Evolutionary conservation across 2,797 vertebrate genomes (phyloP), one percentile per base, ranked within the genome.

Genomic region (Acrossocheilus wenchowensis): DNA sequence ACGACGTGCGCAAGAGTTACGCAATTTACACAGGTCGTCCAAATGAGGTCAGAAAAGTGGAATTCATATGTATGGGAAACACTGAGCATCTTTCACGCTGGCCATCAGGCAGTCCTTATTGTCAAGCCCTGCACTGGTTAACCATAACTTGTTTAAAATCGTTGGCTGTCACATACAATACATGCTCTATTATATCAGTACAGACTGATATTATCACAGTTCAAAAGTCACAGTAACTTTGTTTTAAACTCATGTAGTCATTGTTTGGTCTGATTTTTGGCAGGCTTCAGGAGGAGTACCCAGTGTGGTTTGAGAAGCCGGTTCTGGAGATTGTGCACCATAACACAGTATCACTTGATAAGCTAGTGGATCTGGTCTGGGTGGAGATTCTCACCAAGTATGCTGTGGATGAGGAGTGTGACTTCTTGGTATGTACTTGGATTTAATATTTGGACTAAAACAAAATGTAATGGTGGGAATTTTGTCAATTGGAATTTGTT

Each of bases 301-400:
- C 97, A 5, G 89, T 92, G 80, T 99, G 98, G 98, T 99, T 99
- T 93, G 98, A 99, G 94, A 99, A 98, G 88, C 97, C 96, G 1
- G 97, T 99, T 69, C 92, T 99, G 90, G 97, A 98, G 95, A 98
- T 99, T 92, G 97, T 99, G 84, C 98, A 99, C 85, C 98, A 99
- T 93, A 99, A 99, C 93, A 99, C 97, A 0, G 95, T 99, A 34
- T 98, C 98, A 71, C 93, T 99, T 89, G 98, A 99, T 91, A 99
- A 99, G 91, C 89, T 99, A 88, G 98, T 99, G 62, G 98, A 99
- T 92, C 95, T 96, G 92, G 96, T 97, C 77, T 99, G 98, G 98
- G 74, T 98, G 90, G 98, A 99, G 94, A 98, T 99, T 91, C 98
- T 99, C 93, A 99, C 98, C 85, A 99, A 99, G 90, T 99, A 98